phyloP scores from a whole-genome alignment of 1,140 invertebrate genomes.

The Amphibalanus amphitrite region DNA sequence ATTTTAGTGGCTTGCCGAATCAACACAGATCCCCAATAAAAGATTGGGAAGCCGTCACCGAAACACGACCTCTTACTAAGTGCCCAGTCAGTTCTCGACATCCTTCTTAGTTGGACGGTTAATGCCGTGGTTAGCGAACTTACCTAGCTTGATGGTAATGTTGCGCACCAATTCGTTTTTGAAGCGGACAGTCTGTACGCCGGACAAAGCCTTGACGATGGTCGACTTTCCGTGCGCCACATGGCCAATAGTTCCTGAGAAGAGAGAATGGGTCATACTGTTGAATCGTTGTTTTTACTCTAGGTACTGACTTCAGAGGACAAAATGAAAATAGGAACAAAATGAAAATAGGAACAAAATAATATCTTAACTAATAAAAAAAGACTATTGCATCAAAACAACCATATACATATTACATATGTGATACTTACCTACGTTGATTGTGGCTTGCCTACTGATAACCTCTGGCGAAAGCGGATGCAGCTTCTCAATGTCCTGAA shows the following conservation, averaged over 20 bases:
- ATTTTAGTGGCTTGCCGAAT: no score
- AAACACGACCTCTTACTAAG: no score
- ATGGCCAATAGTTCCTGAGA: constrained; percentile 79
- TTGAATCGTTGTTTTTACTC: not conserved
- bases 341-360: no score
- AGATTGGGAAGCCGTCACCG: no score
- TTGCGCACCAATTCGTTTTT: constrained; percentile 99
- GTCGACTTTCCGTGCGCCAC: constrained; percentile 99
- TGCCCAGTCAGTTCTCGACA: no score
- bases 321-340: no score
- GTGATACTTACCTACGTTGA: constrained; percentile 67
- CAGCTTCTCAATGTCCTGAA: constrained; percentile 61
- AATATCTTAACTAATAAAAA: not conserved
- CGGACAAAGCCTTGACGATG: constrained; percentile 97
- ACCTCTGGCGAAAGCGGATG: constrained; percentile 92
- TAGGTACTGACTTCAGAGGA: not conserved
- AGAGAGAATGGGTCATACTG: not conserved
- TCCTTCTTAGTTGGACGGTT: no score
- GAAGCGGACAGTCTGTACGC: constrained; percentile 98
- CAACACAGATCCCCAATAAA: no score
- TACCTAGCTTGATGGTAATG: constrained; percentile 98
- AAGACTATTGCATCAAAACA: not conserved
- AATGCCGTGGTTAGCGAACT: constrained; percentile 31
- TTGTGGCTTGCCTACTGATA: constrained; percentile 95
- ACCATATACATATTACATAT: constrained; percentile 18